Conservation (phyloP, 2,797 vertebrate genomes). For the Pseudomugil tenellus region DNA sequence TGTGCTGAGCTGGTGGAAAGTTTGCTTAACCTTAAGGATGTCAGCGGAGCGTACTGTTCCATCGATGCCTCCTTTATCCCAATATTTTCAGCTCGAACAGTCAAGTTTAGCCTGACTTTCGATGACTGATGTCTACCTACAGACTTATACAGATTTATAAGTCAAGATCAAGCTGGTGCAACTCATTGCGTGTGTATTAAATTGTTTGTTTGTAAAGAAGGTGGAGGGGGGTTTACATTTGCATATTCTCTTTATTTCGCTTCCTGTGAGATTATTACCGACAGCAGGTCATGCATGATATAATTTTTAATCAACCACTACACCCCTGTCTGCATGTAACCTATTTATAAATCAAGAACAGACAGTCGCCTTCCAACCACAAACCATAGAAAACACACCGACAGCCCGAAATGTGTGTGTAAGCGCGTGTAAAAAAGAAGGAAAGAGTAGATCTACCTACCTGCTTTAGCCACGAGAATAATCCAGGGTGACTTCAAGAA, state of each 20-base stretch:
- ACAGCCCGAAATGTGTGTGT: background rate
- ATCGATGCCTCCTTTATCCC: background rate
- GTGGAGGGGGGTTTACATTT: background rate
- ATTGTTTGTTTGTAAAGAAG: background rate
- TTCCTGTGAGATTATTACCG: conserved; percentile 1
- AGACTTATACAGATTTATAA: conserved; percentile 1
- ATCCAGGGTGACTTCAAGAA: conserved; percentile 71
- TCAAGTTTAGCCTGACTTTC: conserved; percentile 5
- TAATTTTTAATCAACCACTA: conserved; percentile 33
- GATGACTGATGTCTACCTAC: background rate
- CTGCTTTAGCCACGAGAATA: conserved; percentile 60
- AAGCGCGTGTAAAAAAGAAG: background rate
- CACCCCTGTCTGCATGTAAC: conserved; percentile 48
- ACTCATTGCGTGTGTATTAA: conserved; percentile 8
- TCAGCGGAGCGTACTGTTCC: conserved; percentile 17
- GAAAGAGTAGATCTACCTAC: conserved; percentile 54
- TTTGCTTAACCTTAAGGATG: conserved; percentile 51
- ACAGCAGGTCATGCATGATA: conserved; percentile 16
- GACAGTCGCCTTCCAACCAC: conserved; percentile 53
- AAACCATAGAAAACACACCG: conserved; percentile 25
- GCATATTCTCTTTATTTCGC: background rate
- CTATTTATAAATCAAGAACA: conserved; percentile 68
- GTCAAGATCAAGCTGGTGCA: conserved; percentile 12
- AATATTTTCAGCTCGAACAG: background rate
- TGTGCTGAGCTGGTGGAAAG: conserved; percentile 53